Conservation (phyloP, 2,797 vertebrate species). For the Eremophila alpestris region DNA sequence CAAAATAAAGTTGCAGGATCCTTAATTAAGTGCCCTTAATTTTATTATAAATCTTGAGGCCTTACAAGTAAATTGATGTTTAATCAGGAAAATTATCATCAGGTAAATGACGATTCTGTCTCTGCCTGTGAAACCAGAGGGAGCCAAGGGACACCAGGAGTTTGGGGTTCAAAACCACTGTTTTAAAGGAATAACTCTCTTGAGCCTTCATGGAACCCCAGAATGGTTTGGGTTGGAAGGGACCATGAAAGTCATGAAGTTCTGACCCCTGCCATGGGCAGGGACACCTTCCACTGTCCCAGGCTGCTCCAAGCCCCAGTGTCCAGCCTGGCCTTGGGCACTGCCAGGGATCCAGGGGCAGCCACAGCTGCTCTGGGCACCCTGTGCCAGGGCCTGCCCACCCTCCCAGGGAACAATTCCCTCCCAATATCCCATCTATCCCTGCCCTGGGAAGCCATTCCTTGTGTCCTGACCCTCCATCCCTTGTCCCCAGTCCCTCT, state of each 20-base stretch:
- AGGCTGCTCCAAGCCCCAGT: neutral
- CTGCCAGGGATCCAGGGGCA: neutral
- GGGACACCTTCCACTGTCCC: neutral
- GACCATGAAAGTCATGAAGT: accelerated
- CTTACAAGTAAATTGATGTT: neutral
- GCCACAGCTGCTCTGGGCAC: neutral
- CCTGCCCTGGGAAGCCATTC: neutral
- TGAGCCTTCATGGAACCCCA: neutral
- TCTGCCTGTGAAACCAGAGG: neutral
- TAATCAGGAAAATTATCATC: neutral
- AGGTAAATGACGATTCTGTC: neutral
- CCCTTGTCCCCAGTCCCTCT: neutral
- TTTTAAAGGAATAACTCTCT: neutral
- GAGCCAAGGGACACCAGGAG: neutral
- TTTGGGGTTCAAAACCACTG: neutral
- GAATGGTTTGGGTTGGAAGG: neutral
- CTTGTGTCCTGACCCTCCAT: neutral
- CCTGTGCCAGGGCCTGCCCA: neutral
- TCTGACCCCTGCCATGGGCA: neutral
- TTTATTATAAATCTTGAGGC: neutral
- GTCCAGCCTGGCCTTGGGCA: neutral
- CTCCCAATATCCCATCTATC: neutral
- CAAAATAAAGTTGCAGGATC: neutral
- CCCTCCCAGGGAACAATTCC: neutral
- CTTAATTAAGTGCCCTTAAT: neutral